These are phyloP conservation scores for Sinodicranocentrus sp. DNA, from an alignment of 2,888 invertebrate species.

Conservation along the genomic window DNA sequence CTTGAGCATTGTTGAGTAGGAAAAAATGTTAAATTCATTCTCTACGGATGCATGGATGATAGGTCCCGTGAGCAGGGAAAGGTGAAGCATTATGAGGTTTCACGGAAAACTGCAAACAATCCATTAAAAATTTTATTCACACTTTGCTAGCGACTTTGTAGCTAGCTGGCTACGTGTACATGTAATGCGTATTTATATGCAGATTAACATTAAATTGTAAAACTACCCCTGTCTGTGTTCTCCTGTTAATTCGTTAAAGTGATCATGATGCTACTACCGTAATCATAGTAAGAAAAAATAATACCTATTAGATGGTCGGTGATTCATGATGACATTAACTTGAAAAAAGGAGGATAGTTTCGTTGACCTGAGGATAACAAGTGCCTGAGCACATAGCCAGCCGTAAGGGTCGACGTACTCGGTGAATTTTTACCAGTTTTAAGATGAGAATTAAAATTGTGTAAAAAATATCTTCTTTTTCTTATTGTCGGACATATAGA, in stretches of 20 bases:
- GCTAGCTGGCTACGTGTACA: background rate
- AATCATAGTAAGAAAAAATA: conserved; percentile 4
- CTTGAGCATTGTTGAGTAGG: no score
- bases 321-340: conserved; percentile 68
- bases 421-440: background rate
- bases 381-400: conserved; percentile 12
- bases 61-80: conserved; percentile 40
- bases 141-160: no score
- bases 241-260: conserved; percentile 13
- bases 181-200: conserved; percentile 43
- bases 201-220: conserved; percentile 34
- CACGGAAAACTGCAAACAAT: conserved; percentile 56
- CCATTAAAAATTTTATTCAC: conserved; percentile 41
- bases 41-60: no score
- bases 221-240: background rate
- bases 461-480: conserved; percentile 14
- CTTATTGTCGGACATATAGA: conserved; percentile 5
- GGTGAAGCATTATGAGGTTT: conserved; percentile 25
- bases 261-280: no score
- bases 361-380: conserved; percentile 55
- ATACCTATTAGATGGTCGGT: conserved; percentile 7
- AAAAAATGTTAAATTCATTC: no score
- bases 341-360: conserved; percentile 64
- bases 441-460: background rate
- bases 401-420: conserved; percentile 61